Conservation (phyloP, 2,113 vertebrate species). For the Coryphaenoides rupestris region DNA sequence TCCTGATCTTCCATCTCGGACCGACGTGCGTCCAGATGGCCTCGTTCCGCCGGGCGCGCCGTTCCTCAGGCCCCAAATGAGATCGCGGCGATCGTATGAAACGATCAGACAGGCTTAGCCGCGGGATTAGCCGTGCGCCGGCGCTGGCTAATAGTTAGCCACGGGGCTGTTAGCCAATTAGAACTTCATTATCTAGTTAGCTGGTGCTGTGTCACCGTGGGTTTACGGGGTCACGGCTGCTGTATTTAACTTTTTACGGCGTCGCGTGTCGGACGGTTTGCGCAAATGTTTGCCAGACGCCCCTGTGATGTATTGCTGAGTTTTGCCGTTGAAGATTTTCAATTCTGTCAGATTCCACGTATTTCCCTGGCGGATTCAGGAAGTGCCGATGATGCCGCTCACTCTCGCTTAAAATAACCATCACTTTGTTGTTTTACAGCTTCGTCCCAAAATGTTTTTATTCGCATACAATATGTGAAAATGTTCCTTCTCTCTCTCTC, state of each 20-base stretch:
- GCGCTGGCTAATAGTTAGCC: conserved; percentile 14
- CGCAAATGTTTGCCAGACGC: no score
- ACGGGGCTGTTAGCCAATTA: conserved; percentile 50
- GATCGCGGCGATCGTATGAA: conserved; percentile 50
- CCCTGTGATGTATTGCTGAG: no score
- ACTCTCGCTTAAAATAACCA: no score
- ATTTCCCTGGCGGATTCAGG: no score
- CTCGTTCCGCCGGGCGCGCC: conserved; percentile 7
- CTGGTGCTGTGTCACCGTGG: conserved; percentile 32
- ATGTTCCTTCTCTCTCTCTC: no score
- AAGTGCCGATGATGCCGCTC: no score
- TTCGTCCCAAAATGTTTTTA: no score
- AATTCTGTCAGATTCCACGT: no score
- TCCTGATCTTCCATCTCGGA: conserved; percentile 9
- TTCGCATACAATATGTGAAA: no score
- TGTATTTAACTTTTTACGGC: conserved; percentile 24
- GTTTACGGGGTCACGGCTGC: conserved; percentile 41
- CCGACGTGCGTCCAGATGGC: conserved; percentile 24
- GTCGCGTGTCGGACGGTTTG: no score
- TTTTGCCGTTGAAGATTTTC: no score
- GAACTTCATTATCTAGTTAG: conserved; percentile 51
- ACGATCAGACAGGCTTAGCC: conserved; percentile 55
- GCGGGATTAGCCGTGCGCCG: conserved; percentile 43
- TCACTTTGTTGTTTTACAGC: no score
- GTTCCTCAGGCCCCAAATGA: conserved; percentile 44